Evolutionary conservation across 2,113 vertebrate species (phyloP), one percentile per base, ranked within the genome.

Genomic region (Xyliphius kryptos): DNA sequence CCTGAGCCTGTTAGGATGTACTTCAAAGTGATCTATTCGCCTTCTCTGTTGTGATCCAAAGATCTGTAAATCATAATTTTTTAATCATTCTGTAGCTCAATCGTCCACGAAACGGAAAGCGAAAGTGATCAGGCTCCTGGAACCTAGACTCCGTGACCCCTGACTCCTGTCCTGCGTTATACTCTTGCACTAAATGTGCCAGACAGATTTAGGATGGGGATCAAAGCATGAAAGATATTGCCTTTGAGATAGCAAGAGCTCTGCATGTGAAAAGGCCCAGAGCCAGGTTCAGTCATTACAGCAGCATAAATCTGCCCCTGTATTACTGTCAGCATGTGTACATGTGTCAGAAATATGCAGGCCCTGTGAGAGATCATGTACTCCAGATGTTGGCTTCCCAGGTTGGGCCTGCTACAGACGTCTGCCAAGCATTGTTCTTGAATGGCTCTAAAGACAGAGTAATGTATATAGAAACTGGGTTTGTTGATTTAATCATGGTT

Each of bases 351-450:
- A 60, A 68, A 50, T 61, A 64, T 44, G 65, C 65, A 64, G 52
- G 38, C 49, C 13, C 52, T 37, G 48, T 15, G 44, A 72, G 60
- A 68, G 55, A 68, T 72, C 65, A 72, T 59, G 56, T 40, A 51
- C 47, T 40, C 70, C 70, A 72, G 66, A 68, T 72, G 70, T 72
- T 72, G 14, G 43, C 40, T 60, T 58, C 53, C 22, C 44, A 52
- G 58, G 17, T 61, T 21, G 1, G 49, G 38, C 7, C 44, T 67
- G 54, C 44, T 41, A 46, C 10, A 44, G 48, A 60, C 44, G 61
- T 62, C 56, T 52, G 44, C 60, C 56, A 60, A 67, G 50, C 60
- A 14, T 63, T 58, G 19, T 58, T 32, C 41, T 64, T 13, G 7
- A 37, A 52, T 3, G 9, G 56, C 14, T 32, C 15, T 52, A 13